Evolutionary conservation across 2,113 vertebrate genomes (phyloP).

Genomic region (Conger conger): DNA sequence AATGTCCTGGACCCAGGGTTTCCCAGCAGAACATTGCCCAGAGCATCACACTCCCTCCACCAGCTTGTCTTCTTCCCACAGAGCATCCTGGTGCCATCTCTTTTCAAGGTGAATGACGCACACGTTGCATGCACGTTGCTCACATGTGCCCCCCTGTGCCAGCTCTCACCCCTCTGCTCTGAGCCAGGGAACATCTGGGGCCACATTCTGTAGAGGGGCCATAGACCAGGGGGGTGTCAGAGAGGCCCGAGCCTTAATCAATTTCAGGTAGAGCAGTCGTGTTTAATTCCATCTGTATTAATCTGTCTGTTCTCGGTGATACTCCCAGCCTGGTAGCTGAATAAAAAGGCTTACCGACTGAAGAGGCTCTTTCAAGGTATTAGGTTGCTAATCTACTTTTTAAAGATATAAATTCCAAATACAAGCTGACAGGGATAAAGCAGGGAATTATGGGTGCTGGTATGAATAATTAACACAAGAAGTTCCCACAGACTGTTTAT

Average conservation of each 20-base stretch:
- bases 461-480: conserved; percentile 1
- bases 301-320: neutral
- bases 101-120: too few relatives aligned
- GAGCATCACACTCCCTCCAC: too few relatives aligned
- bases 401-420: neutral
- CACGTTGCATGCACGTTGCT: too few relatives aligned
- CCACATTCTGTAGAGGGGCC: neutral
- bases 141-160: too few relatives aligned
- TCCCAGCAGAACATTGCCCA: too few relatives aligned
- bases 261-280: conserved; percentile 17
- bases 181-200: neutral
- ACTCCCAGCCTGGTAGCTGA: conserved; percentile 2
- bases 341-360: conserved; percentile 10
- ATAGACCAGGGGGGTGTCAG: neutral
- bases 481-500: neutral
- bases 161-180: neutral
- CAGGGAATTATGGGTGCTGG: neutral
- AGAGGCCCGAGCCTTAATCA: neutral
- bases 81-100: too few relatives aligned
- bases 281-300: conserved; percentile 39
- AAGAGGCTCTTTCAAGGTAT: conserved; percentile 22
- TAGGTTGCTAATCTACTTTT: conserved; percentile 31
- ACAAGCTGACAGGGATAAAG: conserved; percentile 16
- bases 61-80: too few relatives aligned
- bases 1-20: too few relatives aligned